Evolutionary conservation across 2,888 invertebrate species (phyloP).

Genomic region (Coleophora flavipennella): DNA sequence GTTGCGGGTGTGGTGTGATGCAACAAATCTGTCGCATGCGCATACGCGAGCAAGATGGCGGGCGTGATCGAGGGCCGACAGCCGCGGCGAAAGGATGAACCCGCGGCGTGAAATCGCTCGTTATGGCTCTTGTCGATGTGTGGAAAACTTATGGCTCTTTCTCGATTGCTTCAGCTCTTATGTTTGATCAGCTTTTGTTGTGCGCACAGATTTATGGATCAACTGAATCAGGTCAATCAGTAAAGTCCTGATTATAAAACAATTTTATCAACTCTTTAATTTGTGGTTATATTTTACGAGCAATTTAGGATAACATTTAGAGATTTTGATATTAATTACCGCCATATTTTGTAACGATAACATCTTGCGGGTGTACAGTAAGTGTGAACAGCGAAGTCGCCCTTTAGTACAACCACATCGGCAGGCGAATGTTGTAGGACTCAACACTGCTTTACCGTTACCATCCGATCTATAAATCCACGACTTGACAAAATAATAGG

Average conservation of each 20-base stretch:
- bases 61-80: conserved; percentile 52
- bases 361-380: conserved; percentile 4
- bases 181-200: conserved; percentile 14
- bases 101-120: conserved; percentile 58
- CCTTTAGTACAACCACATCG: conserved; percentile 34
- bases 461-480: conserved; percentile 61
- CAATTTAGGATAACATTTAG: too few species aligned
- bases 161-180: conserved; percentile 16
- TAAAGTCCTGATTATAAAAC: too few species aligned
- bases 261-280: too few species aligned
- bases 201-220: background rate
- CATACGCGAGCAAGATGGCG: conserved; percentile 38
- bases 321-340: background rate
- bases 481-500: conserved; percentile 71
- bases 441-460: conserved; percentile 51
- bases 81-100: conserved; percentile 68
- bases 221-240: too few species aligned
- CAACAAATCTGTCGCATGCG: conserved; percentile 57
- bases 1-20: conserved; percentile 40
- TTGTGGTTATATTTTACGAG: too few species aligned
- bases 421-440: conserved; percentile 26
- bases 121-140: conserved; percentile 35
- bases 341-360: conserved; percentile 9
- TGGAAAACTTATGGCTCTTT: conserved; percentile 10
- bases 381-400: conserved; percentile 16